Conservation (phyloP, 2,797 vertebrate species). For the Crenichthys baileyi region DNA sequence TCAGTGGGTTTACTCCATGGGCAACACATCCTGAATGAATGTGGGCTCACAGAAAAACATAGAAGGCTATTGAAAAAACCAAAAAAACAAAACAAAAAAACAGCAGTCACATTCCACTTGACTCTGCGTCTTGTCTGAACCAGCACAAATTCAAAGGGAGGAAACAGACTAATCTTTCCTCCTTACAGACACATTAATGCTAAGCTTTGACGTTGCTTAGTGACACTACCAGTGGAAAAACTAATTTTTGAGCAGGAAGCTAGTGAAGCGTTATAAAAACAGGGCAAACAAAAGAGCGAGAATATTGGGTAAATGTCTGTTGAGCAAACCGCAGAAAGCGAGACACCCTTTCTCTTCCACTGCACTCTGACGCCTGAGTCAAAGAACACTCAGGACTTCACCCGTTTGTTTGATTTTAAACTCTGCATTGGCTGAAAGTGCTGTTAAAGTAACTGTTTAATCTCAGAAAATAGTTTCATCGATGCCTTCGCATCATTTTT, state of each 20-base stretch:
- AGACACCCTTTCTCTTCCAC: conserved; percentile 23
- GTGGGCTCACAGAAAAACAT: conserved; percentile 58
- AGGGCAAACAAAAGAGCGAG: conserved; percentile 67
- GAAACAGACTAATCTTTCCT: conserved; percentile 72
- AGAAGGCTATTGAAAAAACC: conserved; percentile 48
- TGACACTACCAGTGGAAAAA: conserved; percentile 74
- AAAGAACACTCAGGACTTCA: conserved; percentile 6
- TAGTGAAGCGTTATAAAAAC: conserved; percentile 70
- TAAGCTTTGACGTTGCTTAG: conserved; percentile 61
- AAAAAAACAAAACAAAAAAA: conserved; percentile 40
- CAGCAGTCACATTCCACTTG: conserved; percentile 70
- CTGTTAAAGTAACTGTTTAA: conserved; percentile 31
- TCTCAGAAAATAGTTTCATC: conserved; percentile 39
- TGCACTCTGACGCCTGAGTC: conserved; percentile 2
- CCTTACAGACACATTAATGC: conserved; percentile 60
- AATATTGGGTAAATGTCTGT: conserved; percentile 64
- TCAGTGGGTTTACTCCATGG: conserved; percentile 40
- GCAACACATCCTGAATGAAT: conserved; percentile 49
- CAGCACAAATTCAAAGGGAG: conserved; percentile 64
- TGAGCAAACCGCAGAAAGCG: conserved; percentile 39
- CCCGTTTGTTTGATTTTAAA: conserved; percentile 34
- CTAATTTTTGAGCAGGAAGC: conserved; percentile 68
- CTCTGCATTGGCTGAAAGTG: conserved; percentile 17
- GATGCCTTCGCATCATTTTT: conserved; percentile 29
- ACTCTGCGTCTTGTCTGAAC: conserved; percentile 62